phyloP scores from a whole-genome alignment of 1,140 invertebrate species.

The Trachymyrmex septentrionalis region DNA sequence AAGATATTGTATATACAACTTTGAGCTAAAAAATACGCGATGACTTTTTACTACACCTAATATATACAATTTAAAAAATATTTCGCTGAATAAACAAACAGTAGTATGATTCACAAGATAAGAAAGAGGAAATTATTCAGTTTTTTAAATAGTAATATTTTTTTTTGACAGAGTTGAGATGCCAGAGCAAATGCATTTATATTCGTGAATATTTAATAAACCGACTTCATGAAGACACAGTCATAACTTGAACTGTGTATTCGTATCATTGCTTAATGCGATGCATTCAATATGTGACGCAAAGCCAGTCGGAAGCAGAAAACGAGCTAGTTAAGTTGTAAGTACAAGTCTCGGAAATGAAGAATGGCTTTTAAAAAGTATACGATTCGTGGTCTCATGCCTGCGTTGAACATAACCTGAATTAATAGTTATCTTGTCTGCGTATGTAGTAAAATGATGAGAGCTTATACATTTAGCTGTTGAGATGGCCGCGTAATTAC shows the following conservation, averaged over 20 bases:
- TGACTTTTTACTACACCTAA: no score
- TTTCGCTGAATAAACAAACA: neutral
- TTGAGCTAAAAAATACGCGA: no score
- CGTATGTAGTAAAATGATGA: neutral
- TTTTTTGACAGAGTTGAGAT: neutral
- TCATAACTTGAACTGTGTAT: neutral
- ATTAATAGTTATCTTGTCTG: neutral
- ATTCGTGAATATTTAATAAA: conserved; percentile 15
- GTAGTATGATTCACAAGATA: neutral
- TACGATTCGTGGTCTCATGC: neutral
- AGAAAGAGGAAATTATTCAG: neutral
- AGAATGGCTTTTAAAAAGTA: neutral
- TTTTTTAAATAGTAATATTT: neutral
- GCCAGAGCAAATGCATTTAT: neutral
- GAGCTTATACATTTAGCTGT: neutral
- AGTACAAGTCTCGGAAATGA: neutral
- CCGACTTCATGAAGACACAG: neutral
- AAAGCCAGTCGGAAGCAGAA: neutral
- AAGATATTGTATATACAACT: no score
- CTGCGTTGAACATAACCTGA: neutral
- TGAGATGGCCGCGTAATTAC: conserved; percentile 37
- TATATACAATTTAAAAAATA: neutral
- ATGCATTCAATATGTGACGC: neutral
- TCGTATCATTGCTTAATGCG: neutral
- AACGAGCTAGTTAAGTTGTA: neutral